Evolutionary conservation across 1,140 invertebrate species (phyloP).

Genomic region (Drosophila sechellia): DNA sequence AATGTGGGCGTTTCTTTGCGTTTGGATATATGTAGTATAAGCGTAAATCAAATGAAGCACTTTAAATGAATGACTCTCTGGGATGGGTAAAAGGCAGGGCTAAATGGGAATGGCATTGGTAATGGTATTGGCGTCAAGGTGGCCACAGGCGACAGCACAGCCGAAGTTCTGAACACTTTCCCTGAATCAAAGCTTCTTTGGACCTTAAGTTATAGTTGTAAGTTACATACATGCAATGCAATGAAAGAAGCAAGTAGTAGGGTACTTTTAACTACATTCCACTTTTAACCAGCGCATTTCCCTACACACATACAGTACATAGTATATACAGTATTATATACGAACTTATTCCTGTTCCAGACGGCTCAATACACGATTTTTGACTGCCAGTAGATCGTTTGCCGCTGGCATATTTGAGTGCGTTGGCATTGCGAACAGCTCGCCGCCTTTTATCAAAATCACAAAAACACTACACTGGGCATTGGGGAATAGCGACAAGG

Average conservation of each 20-base stretch:
- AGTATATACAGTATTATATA: constrained; percentile 9
- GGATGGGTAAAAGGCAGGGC: constrained; percentile 2
- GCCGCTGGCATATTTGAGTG: constrained; percentile 42
- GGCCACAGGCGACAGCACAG: constrained; percentile 46
- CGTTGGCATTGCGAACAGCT: constrained; percentile 62
- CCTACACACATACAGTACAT: constrained; percentile 1
- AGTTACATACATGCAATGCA: constrained; percentile 39
- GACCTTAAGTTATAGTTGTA: neutral
- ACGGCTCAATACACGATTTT: constrained; percentile 51
- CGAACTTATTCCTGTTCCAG: constrained; percentile 41
- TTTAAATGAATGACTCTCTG: neutral
- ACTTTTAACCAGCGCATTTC: constrained; percentile 23
- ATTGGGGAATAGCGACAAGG: constrained; percentile 17
- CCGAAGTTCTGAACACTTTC: constrained; percentile 16
- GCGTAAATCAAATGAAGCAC: constrained; percentile 1
- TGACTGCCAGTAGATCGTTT: constrained; percentile 46
- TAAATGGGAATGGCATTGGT: neutral
- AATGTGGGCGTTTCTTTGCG: constrained; percentile 32
- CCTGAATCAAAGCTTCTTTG: constrained; percentile 8
- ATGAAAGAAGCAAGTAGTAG: neutral
- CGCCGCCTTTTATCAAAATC: constrained; percentile 64
- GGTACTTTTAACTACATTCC: constrained; percentile 7
- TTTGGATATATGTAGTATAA: constrained; percentile 4
- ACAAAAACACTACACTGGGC: constrained; percentile 48
- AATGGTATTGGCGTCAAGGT: constrained; percentile 3